phyloP scores from a whole-genome alignment of 2,113 vertebrate species.

The Archocentrus centrarchus region DNA sequence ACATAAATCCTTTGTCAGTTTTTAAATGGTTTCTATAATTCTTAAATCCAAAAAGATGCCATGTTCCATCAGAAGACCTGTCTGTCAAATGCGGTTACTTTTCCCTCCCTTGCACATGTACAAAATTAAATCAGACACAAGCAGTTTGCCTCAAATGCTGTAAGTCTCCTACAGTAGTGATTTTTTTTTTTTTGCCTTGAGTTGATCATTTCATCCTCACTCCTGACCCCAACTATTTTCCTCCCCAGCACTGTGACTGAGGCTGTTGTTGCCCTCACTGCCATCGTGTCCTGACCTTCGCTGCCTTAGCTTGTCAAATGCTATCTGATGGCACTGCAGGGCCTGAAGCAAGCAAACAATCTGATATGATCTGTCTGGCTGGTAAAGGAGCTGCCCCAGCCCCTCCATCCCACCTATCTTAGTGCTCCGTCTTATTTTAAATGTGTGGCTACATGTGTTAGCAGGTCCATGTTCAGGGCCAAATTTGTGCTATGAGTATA shows the following conservation, averaged over 20 bases:
- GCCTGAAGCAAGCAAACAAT: constrained; percentile 39
- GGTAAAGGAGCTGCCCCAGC: constrained; percentile 18
- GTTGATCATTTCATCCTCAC: constrained; percentile 32
- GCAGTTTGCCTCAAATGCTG: not conserved
- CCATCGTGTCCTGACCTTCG: constrained; percentile 58
- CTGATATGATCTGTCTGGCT: constrained; percentile 54
- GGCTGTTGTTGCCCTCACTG: constrained; percentile 45
- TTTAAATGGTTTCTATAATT: constrained; percentile 23
- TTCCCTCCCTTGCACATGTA: constrained; percentile 9
- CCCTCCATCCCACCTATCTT: not conserved
- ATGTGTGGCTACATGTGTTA: not conserved
- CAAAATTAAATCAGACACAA: not conserved
- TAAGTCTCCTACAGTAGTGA: not conserved
- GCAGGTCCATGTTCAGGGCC: too few species aligned
- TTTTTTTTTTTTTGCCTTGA: not conserved
- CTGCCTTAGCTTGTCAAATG: constrained; percentile 59
- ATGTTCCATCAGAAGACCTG: constrained; percentile 2
- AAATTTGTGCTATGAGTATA: not conserved
- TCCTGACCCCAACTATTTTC: not conserved
- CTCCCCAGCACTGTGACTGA: constrained; percentile 16
- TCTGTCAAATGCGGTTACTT: constrained; percentile 14
- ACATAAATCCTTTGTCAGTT: constrained; percentile 25
- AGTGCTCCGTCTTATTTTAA: not conserved
- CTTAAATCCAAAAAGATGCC: not conserved
- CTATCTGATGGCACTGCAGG: constrained; percentile 53